Evolutionary conservation across 2,888 invertebrate genomes (phyloP), one percentile per base, ranked within the genome.

Genomic region (Scaptomyza cyrtandrae): DNA sequence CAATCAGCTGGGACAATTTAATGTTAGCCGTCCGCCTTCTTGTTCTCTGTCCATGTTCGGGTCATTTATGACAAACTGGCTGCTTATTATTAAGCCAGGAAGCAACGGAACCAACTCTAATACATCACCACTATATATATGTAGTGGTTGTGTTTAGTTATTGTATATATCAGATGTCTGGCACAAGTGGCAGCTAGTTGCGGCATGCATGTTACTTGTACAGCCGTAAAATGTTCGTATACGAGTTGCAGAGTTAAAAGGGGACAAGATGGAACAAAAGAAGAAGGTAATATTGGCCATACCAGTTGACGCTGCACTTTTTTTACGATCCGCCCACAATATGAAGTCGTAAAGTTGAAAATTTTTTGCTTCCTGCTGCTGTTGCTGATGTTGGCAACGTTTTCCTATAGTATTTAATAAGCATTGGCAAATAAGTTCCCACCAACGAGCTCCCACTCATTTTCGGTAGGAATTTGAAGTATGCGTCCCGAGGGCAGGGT

Each of bases 261-360:
- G 14, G 39, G 14, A 39, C 14, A 37, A n/a, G 2, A 6, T 6
- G 11, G 35, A 37, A 29, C 7, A 14, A 19, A 16, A 35, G 58
- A 31, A 49, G 35, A 19, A 10, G 48, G 29, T 33, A 33, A 33
- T 33, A 33, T 33, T 33, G 33, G 33, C 33, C 33, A 10, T 29
- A 65, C 62, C 60, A 67, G 83, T 81, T 85, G 86, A 81, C 82
- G 75, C 62, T 78, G 85, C 85, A 80, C 72, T 81, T 88, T 87
- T 88, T 86, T 88, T 86, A 88, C 79, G 88, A 89, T 80, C 79
- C 86, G 71, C 75, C 87, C 84, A 80, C 87, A 83, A 88, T 89
- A 89, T 89, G 84, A 82, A 89, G 88, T 80, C 87, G 88, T 88
- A 89, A 88, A 88, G 76, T 77, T 77, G 83, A 58, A 41, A 81